Base-by-base conservation (phyloP, 1,140 invertebrate genomes). In the Parasteatoda tepidariorum region DNA sequence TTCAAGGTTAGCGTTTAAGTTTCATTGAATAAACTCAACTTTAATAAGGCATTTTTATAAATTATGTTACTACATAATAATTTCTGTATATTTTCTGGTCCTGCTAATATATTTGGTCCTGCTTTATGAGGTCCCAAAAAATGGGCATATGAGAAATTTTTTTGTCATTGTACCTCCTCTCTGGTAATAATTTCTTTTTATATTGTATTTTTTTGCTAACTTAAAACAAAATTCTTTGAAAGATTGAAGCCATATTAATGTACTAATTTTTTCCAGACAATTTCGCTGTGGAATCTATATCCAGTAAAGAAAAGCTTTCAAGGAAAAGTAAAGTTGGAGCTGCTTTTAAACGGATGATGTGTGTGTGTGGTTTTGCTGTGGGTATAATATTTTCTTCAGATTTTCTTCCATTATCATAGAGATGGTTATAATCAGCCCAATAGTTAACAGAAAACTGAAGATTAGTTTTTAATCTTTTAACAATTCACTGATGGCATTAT, bases 361-460 rank as follows among this genome's bases (percentile, higher is more conserved):
- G n/a, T n/a, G 97, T 99, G 90, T 98, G 99, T 90, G 98, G 98
- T 41, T 99, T 99, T 91, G 95, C 97, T 30, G 96, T 99, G 92
- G 98, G 97, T 93, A 88, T 89, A 86, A 9, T 79, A 33, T 57
- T 70, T n/a, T n/a, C n/a, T 30, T n/a, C 28, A 24, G 26, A 18
- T 31, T 57, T 38, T 26, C 68, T 18, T 30, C 22, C n/a, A n/a
- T n/a, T n/a, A n/a, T n/a, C n/a, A n/a, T n/a, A n/a, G n/a, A n/a
- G n/a, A n/a, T n/a, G n/a, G n/a, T n/a, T n/a, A n/a, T n/a, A n/a
- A n/a, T n/a, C n/a, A n/a, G n/a, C n/a, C n/a, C n/a, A n/a, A n/a
- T n/a, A n/a, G n/a, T n/a, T n/a, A n/a, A n/a, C n/a, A n/a, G n/a
- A n/a, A n/a, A n/a, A n/a, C n/a, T n/a, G n/a, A n/a, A n/a, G n/a